Evolutionary conservation across 2,888 invertebrate species (phyloP).

Genomic region (Terebella lapidaria): DNA sequence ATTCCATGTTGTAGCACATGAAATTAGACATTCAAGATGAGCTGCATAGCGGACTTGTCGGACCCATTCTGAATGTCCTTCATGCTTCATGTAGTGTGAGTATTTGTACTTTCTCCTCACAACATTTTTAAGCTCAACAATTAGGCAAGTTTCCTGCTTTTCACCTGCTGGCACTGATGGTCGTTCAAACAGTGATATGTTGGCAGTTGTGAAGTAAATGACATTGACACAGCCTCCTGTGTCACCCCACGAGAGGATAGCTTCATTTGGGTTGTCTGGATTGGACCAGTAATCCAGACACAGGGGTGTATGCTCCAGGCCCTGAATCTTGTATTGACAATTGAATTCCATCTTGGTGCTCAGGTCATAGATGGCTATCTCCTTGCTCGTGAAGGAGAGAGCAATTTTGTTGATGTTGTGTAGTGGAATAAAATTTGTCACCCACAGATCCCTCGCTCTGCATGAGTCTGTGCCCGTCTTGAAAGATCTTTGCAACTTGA

Average conservation of each 20-base stretch:
- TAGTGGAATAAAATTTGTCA: slow-evolving; percentile 50
- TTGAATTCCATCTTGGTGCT: slow-evolving; percentile 51
- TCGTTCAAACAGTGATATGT: slow-evolving; percentile 51
- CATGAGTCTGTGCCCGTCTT: slow-evolving; percentile 50
- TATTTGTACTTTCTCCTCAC: slow-evolving; percentile 41
- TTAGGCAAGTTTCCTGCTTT: slow-evolving; percentile 51
- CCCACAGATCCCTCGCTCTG: slow-evolving; percentile 50
- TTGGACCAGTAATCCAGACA: slow-evolving; percentile 52
- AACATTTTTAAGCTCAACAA: slow-evolving; percentile 39
- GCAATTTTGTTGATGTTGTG: slow-evolving; percentile 52
- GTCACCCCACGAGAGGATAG: slow-evolving; percentile 52
- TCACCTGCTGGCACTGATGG: slow-evolving; percentile 50
- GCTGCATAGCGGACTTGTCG: slow-evolving; percentile 50
- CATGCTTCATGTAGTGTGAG: slow-evolving; percentile 40
- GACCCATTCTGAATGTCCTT: slow-evolving; percentile 50
- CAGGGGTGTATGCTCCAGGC: slow-evolving; percentile 43
- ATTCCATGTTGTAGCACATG: slow-evolving; percentile 47
- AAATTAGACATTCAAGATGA: slow-evolving; percentile 51
- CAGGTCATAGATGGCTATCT: slow-evolving; percentile 50
- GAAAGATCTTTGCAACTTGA: slow-evolving; percentile 39
- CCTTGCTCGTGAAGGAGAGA: slow-evolving; percentile 52
- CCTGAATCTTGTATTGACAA: slow-evolving; percentile 51
- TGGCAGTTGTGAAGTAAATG: slow-evolving; percentile 49
- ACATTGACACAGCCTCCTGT: slow-evolving; percentile 49
- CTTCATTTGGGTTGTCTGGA: slow-evolving; percentile 49